phyloP scores from a whole-genome alignment of 2,888 invertebrate genomes.

The Pseudococcus longispinus region DNA sequence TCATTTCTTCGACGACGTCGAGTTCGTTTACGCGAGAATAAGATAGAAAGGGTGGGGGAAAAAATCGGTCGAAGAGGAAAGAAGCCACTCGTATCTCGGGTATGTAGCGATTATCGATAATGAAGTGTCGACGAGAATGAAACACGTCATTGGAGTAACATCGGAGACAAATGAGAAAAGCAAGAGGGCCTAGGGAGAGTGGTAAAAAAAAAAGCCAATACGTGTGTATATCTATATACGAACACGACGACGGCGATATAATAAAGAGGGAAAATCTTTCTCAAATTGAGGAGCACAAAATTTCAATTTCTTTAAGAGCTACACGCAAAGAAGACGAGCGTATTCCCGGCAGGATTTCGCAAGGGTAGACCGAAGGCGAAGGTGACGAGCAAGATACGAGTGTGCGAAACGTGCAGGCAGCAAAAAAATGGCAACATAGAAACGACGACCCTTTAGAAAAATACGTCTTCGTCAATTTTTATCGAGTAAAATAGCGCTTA shows the following conservation, averaged over 20 bases:
- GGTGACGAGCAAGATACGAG: not conserved
- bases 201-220: not conserved
- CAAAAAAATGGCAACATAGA: not conserved
- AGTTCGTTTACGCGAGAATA: not conserved
- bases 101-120: slow-evolving; percentile 14
- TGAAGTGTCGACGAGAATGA: slow-evolving; percentile 26
- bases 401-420: not conserved
- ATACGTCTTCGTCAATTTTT: slow-evolving; percentile 22
- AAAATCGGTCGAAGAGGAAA: not conserved
- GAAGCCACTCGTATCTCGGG: not conserved
- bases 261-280: slow-evolving; percentile 6
- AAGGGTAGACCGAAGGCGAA: not conserved
- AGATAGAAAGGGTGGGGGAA: too few species aligned
- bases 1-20: not conserved
- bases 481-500: slow-evolving; percentile 26
- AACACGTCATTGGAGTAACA: not conserved
- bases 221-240: not conserved
- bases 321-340: slow-evolving; percentile 4
- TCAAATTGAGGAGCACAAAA: slow-evolving; percentile 22
- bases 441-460: not conserved
- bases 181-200: not conserved
- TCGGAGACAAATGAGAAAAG: slow-evolving; percentile 8
- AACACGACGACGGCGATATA: not conserved
- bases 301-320: slow-evolving; percentile 26
- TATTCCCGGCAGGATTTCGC: slow-evolving; percentile 22